phyloP scores from a whole-genome alignment of 2,113 vertebrate species.

The Bostrychus sinensis region DNA sequence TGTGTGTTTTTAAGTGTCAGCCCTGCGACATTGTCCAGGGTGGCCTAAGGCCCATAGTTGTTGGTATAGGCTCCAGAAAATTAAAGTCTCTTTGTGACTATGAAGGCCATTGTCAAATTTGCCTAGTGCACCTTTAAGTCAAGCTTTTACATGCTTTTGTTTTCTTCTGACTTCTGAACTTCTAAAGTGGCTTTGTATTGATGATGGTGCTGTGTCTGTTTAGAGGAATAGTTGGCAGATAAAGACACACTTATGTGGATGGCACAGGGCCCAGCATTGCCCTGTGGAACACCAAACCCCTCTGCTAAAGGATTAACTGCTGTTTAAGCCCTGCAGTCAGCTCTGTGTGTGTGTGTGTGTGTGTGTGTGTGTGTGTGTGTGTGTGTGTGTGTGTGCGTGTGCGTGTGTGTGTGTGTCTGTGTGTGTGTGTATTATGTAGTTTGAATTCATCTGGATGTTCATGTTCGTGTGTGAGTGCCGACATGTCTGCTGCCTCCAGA shows the following conservation, averaged over 20 bases:
- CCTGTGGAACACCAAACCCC: slow-evolving; percentile 61
- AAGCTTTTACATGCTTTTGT: slow-evolving; percentile 5
- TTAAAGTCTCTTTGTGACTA: too few relatives aligned
- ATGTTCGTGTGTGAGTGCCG: slow-evolving; percentile 44
- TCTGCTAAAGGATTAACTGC: slow-evolving; percentile 67
- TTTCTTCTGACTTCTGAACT: neutral
- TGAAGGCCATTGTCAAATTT: neutral
- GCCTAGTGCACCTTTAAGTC: neutral
- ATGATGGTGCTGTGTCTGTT: slow-evolving; percentile 10
- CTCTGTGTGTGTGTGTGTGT: slow-evolving; percentile 32
- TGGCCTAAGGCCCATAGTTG: too few relatives aligned
- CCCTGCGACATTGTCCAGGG: too few relatives aligned
- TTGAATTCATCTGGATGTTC: neutral
- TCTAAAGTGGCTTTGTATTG: slow-evolving; percentile 29
- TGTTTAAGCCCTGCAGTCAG: slow-evolving; percentile 62
- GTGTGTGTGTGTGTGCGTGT: slow-evolving; percentile 8
- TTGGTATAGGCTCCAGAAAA: too few relatives aligned
- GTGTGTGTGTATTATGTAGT: slow-evolving; percentile 11
- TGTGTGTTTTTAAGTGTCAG: too few relatives aligned
- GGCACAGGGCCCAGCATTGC: slow-evolving; percentile 54
- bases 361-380: neutral
- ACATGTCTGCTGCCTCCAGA: slow-evolving; percentile 69
- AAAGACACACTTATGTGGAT: slow-evolving; percentile 53
- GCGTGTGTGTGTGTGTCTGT: slow-evolving; percentile 60
- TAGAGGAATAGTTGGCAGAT: slow-evolving; percentile 27